Percentiles rank a stretch among this genome's conserved stretches.
phyloP scores from a whole-genome alignment of 2,888 invertebrate species.

The Lacanobia oleracea region DNA sequence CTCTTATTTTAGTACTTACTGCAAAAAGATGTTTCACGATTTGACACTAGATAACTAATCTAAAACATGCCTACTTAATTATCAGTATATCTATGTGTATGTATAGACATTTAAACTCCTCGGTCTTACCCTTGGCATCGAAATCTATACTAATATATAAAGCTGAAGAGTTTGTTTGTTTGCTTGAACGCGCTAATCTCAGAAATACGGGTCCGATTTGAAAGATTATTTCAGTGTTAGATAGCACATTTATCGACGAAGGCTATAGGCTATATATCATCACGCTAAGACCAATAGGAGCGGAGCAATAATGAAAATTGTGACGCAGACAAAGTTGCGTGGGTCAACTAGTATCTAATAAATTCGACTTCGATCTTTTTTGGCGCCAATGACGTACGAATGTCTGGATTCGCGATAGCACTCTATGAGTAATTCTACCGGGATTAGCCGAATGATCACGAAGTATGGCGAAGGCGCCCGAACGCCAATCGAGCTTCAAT shows the following conservation, averaged over 20 bases:
- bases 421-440: constrained; percentile 6
- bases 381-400: constrained; percentile 38
- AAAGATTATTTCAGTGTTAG: no score
- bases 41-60: background rate
- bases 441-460: constrained; percentile 24
- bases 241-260: no score
- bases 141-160: no score
- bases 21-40: background rate
- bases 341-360: no score
- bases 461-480: constrained; percentile 38
- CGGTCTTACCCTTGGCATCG: background rate
- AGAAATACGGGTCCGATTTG: no score
- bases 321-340: no score
- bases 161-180: no score
- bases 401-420: constrained; percentile 22
- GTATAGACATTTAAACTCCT: background rate
- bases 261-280: no score
- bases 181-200: no score
- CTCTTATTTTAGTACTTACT: no score
- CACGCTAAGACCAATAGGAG: no score
- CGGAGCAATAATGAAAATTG: no score
- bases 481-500: constrained; percentile 37
- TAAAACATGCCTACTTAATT: background rate
- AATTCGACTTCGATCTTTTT: constrained; percentile 30
- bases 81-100: background rate